These are phyloP conservation scores for Ptychochromis oligacanthus DNA, from an alignment of 2,113 vertebrate species.

Conservation along the genomic window DNA sequence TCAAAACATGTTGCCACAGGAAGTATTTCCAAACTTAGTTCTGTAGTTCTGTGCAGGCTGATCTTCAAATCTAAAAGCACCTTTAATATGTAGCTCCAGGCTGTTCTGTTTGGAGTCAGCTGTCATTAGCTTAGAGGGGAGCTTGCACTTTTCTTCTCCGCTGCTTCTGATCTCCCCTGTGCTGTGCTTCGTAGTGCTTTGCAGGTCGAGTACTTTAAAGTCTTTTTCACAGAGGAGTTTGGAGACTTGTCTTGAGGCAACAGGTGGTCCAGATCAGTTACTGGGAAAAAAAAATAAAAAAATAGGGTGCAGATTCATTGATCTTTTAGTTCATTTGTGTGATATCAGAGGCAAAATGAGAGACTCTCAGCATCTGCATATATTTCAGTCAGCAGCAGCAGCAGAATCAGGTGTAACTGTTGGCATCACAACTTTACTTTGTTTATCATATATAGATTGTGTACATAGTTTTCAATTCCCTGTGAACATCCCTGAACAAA, in stretches of 20 bases:
- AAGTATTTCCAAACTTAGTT: slow-evolving; percentile 1
- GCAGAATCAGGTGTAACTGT: not conserved
- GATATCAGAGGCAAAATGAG: not conserved
- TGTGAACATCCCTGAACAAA: not conserved
- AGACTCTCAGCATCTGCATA: not conserved
- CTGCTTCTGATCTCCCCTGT: slow-evolving; percentile 26
- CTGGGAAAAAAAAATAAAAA: slow-evolving; percentile 1
- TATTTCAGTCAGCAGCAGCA: not conserved
- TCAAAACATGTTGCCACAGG: slow-evolving; percentile 19
- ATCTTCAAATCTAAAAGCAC: not conserved
- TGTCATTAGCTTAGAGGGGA: slow-evolving; percentile 41
- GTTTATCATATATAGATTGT: not conserved
- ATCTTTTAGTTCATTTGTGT: not conserved
- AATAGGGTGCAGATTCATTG: slow-evolving; percentile 9
- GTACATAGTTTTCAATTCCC: not conserved
- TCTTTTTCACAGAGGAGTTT: slow-evolving; percentile 17
- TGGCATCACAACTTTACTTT: not conserved
- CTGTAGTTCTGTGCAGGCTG: slow-evolving; percentile 7
- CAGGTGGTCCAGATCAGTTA: slow-evolving; percentile 18
- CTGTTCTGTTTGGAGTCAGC: slow-evolving; percentile 45
- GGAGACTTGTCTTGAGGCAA: slow-evolving; percentile 38
- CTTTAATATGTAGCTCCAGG: slow-evolving; percentile 35
- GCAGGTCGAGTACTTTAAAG: slow-evolving; percentile 20
- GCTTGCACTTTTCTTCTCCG: slow-evolving; percentile 19
- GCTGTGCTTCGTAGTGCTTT: not conserved